These are phyloP conservation scores for Eumacrocentrus americanus DNA, from an alignment of 2,888 invertebrate species.

Conservation along the genomic window DNA sequence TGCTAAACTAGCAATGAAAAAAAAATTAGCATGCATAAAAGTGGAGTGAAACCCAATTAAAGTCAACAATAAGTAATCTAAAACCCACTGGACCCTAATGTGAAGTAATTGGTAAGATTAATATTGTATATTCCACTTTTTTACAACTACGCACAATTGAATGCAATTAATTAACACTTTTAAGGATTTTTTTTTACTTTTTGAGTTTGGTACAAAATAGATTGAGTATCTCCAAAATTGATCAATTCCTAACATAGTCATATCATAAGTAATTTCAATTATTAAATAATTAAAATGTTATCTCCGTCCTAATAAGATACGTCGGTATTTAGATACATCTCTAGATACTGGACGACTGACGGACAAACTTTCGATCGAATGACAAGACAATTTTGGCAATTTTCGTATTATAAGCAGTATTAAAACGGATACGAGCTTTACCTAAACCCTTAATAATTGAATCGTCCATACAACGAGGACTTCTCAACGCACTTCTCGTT, in stretches of 20 bases:
- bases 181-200: constrained; percentile 3
- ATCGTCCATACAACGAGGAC: neutral
- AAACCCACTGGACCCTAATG: too few relatives aligned
- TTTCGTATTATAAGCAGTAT: too few relatives aligned
- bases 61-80: too few relatives aligned
- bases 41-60: too few relatives aligned
- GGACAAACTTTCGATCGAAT: neutral
- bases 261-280: neutral
- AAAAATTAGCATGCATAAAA: too few relatives aligned
- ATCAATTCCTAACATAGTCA: constrained; percentile 8
- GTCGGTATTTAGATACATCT: too few relatives aligned
- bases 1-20: too few relatives aligned
- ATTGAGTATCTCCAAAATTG: neutral
- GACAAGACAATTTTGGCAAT: neutral
- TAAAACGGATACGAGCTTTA: too few relatives aligned
- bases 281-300: neutral
- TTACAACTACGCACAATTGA: neutral
- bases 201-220: constrained; percentile 11
- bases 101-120: neutral
- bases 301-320: constrained; percentile 2
- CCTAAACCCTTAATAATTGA: too few relatives aligned
- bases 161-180: neutral
- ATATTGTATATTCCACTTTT: neutral
- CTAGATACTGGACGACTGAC: neutral
- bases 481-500: neutral